Evolutionary conservation across 2,888 invertebrate species (phyloP), one percentile per base, ranked within the genome.

Genomic region (Ophion costatus): DNA sequence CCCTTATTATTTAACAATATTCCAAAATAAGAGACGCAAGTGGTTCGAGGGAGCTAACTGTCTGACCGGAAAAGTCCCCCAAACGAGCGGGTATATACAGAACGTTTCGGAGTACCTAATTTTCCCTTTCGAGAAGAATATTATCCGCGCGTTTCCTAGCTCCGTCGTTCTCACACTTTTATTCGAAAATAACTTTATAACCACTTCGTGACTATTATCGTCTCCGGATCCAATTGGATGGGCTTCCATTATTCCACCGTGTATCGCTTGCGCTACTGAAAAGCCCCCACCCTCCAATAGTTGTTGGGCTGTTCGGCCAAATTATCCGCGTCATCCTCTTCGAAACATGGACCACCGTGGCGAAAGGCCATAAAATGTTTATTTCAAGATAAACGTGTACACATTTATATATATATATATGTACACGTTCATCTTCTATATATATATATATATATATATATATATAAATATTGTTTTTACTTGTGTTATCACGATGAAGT

Each of bases 311-410:
- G 38, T 77, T 69, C 29, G 20, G 77, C 24, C 24, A 77, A 79
- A 79, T 80, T 33, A 79, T 79, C 70, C 70, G 67, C 24, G n/a
- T 59, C 73, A 66, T 51, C 33, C 75, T 78, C 69, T 78, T 45
- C 70, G 64, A 1, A 38, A n/a, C 29, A 17, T 24, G 4, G 22
- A 17, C 51, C 20, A 38, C 38, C 38, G 38, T 38, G 73, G 64
- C 45, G 67, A 85, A 73, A 81, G 75, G 29, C 73, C 73, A 64
- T 69, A 63, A 70, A 82, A 84, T 86, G 74, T 87, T 86, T 83
- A 87, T 84, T 86, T 71, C 82, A 63, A 29, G 67, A 29, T 24
- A 33, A 59, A 20, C 45, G 24, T 61, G 7, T 9, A 61, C 24
- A 73, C 14, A 73, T 33, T 22, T 71, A 71, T 71, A 56, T 80